Evolutionary conservation across 2,113 vertebrate genomes (phyloP), one percentile per base, ranked within the genome.

Genomic region (Boulengeromyrus knoepffleri): DNA sequence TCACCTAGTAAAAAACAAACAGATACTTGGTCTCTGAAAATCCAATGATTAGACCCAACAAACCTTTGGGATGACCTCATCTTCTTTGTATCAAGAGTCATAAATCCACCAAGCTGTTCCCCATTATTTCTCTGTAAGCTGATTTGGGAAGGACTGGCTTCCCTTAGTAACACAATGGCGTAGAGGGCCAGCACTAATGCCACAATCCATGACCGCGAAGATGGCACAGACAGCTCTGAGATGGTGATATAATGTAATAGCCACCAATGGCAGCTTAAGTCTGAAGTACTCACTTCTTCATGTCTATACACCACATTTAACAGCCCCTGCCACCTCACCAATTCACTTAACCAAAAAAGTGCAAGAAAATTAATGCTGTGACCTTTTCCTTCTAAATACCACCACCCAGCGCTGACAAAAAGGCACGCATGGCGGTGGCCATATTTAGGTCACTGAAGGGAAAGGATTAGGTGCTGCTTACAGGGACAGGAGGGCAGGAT

Each of bases 311-410:
- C 52, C 56, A 85, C 45, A 90, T 86, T 88, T 87, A 86, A 88
- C 87, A 58, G 24, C 42, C 39, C 39, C 24, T 89, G 83, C 77
- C 87, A 87, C 85, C 13, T 88, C 19, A 36, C 56, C 91, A 90
- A 90, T 70, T 89, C 58, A 87, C 87, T 90, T 13, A 42, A 53
- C 83, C 56, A 91, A 53, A 53, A 90, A 89, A 90, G 52, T 49
- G 77, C 58, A 52, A 42, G 24, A 62, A 91, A 90, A 91, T 53
- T 88, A 92, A 70, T 84, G 31, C 80, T 46, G 87, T 93, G 92
- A 92, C 92, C 91, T 93, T 93, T 92, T 47, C 84, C 36, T 27
- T 21, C 45, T 80, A 91, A 80, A 74, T 52, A 66, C 50, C 85
- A 45, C 36, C 56, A 83, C 58, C 15, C 88, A 42, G 3, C 3